A percentile compares a stretch with the other conserved stretches of the same genome.
Evolutionary conservation across 2,888 invertebrate species (phyloP).

Genomic region (Alsophila aescularia): DNA sequence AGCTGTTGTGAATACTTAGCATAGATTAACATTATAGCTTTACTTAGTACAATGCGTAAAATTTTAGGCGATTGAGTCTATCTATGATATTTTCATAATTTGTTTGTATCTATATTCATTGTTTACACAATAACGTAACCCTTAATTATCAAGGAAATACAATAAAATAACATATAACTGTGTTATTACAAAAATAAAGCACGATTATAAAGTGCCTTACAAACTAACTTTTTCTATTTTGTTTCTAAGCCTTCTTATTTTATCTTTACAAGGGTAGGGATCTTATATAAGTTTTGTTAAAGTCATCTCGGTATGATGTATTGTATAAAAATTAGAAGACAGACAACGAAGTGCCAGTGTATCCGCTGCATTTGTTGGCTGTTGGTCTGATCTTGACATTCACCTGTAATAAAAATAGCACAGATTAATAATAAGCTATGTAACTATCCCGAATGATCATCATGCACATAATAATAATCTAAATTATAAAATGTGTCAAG

Average conservation of each 20-base stretch:
- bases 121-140: slow-evolving; percentile 18
- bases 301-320: slow-evolving; percentile 77
- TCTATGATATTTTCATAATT: slow-evolving; percentile 42
- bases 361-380: slow-evolving; percentile 57
- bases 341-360: slow-evolving; percentile 52
- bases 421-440: not conserved
- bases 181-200: slow-evolving; percentile 47
- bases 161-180: slow-evolving; percentile 37
- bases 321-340: slow-evolving; percentile 52
- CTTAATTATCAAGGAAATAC: slow-evolving; percentile 33
- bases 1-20: not conserved
- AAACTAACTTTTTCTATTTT: slow-evolving; percentile 42
- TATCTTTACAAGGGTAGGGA: slow-evolving; percentile 60
- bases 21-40: slow-evolving; percentile 3
- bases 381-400: slow-evolving; percentile 83
- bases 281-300: slow-evolving; percentile 36
- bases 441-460: not conserved
- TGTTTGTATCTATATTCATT: slow-evolving; percentile 37
- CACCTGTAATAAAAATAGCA: slow-evolving; percentile 77
- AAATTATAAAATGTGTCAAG: too few relatives aligned
- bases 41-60: slow-evolving; percentile 8
- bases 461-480: too few relatives aligned
- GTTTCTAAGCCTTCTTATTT: slow-evolving; percentile 41
- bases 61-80: slow-evolving; percentile 45
- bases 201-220: slow-evolving; percentile 46